A percentile compares a stretch with the other conserved stretches of the same genome.
Conservation (phyloP, 2,797 vertebrate species). For the Kryptolebias ocellatus region DNA sequence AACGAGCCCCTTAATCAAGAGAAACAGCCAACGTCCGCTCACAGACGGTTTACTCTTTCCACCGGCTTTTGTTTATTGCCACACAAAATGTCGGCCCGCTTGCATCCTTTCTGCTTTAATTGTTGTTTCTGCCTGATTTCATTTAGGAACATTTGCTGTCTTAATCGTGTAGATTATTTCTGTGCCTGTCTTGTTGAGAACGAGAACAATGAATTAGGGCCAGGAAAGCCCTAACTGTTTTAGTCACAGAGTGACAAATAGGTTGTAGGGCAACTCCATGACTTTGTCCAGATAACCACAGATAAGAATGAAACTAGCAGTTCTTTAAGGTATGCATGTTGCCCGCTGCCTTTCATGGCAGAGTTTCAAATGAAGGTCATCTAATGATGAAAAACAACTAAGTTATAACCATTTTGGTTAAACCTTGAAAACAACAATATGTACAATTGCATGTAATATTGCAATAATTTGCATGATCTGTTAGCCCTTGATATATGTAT, state of each 20-base stretch:
- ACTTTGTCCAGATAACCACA: too few species aligned
- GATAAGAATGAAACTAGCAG: too few species aligned
- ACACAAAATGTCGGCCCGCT: conserved; percentile 9
- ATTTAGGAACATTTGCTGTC: conserved; percentile 25
- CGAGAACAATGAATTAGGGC: conserved; percentile 6
- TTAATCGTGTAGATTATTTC: background rate
- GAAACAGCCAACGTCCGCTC: conserved; percentile 18
- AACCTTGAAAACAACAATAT: too few species aligned
- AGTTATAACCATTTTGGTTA: too few species aligned
- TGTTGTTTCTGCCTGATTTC: conserved; percentile 30
- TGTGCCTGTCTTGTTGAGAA: background rate
- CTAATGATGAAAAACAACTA: too few species aligned
- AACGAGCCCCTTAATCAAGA: conserved; percentile 25
- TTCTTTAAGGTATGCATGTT: too few species aligned
- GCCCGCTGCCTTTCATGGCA: too few species aligned
- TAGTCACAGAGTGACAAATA: too few species aligned
- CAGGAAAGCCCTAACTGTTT: conserved; percentile 3
- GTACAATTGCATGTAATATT: too few species aligned
- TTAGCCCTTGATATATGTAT: too few species aligned
- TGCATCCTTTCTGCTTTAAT: conserved; percentile 10
- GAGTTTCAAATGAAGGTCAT: too few species aligned
- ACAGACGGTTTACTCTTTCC: conserved; percentile 3
- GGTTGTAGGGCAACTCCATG: conserved; percentile 2
- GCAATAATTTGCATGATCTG: too few species aligned
- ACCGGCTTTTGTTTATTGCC: conserved; percentile 6